Evolutionary conservation across 2,113 vertebrate species (phyloP).

Genomic region (Rhombomys opimus): DNA sequence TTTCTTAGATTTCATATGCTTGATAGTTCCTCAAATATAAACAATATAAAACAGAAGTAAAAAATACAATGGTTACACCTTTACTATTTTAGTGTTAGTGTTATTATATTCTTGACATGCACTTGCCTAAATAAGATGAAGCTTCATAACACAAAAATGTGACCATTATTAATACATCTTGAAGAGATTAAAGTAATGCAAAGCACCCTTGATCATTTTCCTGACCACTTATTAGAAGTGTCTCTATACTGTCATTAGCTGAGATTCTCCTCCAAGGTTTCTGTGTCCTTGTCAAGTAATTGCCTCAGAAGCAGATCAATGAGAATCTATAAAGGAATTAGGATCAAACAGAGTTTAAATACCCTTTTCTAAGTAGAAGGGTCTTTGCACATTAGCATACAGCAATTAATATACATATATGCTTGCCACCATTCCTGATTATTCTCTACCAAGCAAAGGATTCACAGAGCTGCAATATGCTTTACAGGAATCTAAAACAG

Average conservation of each 20-base stretch:
- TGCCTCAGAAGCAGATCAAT: slow-evolving; percentile 77
- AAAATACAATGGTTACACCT: background rate
- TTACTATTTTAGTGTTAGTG: slow-evolving; percentile 14
- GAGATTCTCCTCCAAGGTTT: slow-evolving; percentile 66
- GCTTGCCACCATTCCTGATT: background rate
- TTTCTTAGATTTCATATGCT: background rate
- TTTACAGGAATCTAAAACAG: background rate
- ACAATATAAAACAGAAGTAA: background rate
- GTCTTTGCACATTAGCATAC: slow-evolving; percentile 63
- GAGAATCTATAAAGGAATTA: slow-evolving; percentile 78
- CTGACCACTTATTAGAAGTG: slow-evolving; percentile 73
- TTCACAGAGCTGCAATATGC: background rate
- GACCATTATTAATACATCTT: slow-evolving; percentile 57
- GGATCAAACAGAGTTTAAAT: slow-evolving; percentile 70
- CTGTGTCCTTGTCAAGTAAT: slow-evolving; percentile 76
- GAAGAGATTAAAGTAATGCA: slow-evolving; percentile 63
- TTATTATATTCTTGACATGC: slow-evolving; percentile 35
- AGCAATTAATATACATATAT: slow-evolving; percentile 44
- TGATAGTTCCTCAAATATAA: background rate
- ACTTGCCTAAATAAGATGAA: slow-evolving; percentile 58
- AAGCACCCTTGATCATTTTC: slow-evolving; percentile 72
- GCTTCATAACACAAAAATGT: slow-evolving; percentile 47
- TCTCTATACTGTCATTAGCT: slow-evolving; percentile 70
- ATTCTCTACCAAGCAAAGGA: background rate
- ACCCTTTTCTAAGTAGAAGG: slow-evolving; percentile 45